Evolutionary conservation across 2,797 vertebrate genomes (phyloP), one percentile per base, ranked within the genome.

Genomic region (Pogoniulus pusillus): DNA sequence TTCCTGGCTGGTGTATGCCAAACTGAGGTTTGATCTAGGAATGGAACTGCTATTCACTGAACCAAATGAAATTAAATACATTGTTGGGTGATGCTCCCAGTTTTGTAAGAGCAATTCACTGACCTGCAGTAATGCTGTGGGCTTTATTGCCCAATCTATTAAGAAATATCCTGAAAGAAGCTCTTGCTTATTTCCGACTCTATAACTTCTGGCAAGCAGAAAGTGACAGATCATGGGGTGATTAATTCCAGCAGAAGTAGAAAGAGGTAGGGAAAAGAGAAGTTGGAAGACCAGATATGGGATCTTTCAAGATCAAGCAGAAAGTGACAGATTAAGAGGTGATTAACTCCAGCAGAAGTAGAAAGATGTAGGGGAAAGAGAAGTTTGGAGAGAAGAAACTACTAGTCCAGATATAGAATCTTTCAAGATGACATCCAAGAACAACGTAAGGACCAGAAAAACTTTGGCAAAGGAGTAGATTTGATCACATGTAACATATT

Each of bases 1-100:
- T 64, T 45, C 30, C 34, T 68, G 30, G n/a, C 51, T 90, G 34
- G 30, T 1, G 0, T 6, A 37, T 0, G 0, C 19, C 54, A 68
- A 47, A 85, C 54, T 53, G 45, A 59, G n/a, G 18, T 19, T 72
- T 57, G 27, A 78, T 70, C 30, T 29, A 78, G 35, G 35, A 72
- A 80, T 5, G 5, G 51, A 83, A 73, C 14, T 78, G 34, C 11
- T 76, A 68, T 34, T 85, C 29, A 53, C 4, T 75, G 57, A 72
- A 60, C 11, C 18, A 76, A 66, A 75, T 13, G 11, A 66, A 82
- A 78, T 32, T 30, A 60, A 49, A 57, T 14, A 51, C 27, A 29
- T 49, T 45, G 2, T 54, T 76, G 55, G 24, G 11, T 64, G 32
- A 64, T 37, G 35, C 5, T 73, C 37, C 23, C 20, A 17, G 17